Evolutionary conservation across 2,888 invertebrate genomes (phyloP).

Genomic region (Allolobophora icterica): DNA sequence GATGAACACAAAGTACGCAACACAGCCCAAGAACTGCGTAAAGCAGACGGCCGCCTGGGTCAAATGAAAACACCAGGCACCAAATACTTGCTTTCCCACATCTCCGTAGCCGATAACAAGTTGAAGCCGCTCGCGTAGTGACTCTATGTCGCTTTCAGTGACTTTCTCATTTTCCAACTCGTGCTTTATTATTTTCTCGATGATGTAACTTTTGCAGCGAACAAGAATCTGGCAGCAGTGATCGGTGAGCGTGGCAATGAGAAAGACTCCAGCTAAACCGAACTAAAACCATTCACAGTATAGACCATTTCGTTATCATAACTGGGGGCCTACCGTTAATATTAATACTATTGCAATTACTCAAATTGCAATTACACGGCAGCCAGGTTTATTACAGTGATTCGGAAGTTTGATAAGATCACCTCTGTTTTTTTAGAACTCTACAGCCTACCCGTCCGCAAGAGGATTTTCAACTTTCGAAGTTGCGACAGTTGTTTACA

Average conservation of each 20-base stretch:
- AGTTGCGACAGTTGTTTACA: too few relatives aligned
- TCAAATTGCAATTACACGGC: too few relatives aligned
- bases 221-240: slow-evolving; percentile 61
- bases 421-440: too few relatives aligned
- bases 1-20: slow-evolving; percentile 62
- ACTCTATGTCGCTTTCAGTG: slow-evolving; percentile 21
- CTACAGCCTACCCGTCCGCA: too few relatives aligned
- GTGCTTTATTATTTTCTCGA: slow-evolving; percentile 41
- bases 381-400: too few relatives aligned
- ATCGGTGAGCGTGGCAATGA: slow-evolving; percentile 59
- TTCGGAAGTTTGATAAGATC: too few relatives aligned
- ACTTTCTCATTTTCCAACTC: slow-evolving; percentile 19
- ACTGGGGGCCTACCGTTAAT: neutral
- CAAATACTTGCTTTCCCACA: slow-evolving; percentile 56
- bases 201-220: slow-evolving; percentile 58
- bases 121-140: slow-evolving; percentile 36
- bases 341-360: neutral
- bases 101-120: slow-evolving; percentile 54
- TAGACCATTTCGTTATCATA: neutral
- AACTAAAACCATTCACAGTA: slow-evolving; percentile 58
- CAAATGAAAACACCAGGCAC: slow-evolving; percentile 54
- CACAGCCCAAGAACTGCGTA: slow-evolving; percentile 61
- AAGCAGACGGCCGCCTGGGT: slow-evolving; percentile 58
- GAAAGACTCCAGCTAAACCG: slow-evolving; percentile 55
- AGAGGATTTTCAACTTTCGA: too few relatives aligned